These are phyloP conservation scores for Phaetusa simplex DNA, from an alignment of 2,113 vertebrate species.

Conservation along the genomic window DNA sequence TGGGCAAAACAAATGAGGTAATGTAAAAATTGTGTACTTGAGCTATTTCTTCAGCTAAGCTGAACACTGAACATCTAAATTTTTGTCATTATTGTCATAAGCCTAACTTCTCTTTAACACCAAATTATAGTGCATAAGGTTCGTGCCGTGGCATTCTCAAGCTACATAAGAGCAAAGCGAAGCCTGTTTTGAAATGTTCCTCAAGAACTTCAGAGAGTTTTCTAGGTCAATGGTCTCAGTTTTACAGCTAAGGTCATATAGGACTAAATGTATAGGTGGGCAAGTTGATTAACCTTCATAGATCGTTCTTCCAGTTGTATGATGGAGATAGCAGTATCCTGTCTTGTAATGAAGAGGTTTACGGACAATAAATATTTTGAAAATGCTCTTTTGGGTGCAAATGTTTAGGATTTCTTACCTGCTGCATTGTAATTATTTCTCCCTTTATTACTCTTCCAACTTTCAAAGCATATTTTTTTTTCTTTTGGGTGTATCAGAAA, in stretches of 20 bases:
- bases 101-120: not conserved
- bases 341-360: not conserved
- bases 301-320: not conserved
- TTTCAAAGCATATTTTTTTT: not conserved
- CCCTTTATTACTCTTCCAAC: not conserved
- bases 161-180: rapidly evolving
- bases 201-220: not conserved
- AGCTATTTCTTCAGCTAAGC: not conserved
- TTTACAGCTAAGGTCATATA: not conserved
- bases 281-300: not conserved
- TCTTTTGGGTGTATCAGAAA: not conserved
- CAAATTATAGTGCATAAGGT: not conserved
- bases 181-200: not conserved
- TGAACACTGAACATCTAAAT: not conserved
- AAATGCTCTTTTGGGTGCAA: not conserved
- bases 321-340: not conserved
- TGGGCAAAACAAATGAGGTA: not conserved
- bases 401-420: not conserved
- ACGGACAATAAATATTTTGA: not conserved
- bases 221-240: not conserved
- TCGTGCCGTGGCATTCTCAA: not conserved
- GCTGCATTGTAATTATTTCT: not conserved
- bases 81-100: not conserved
- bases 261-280: not conserved
- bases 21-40: not conserved